These are phyloP conservation scores for Urechis unicinctus DNA, from an alignment of 2,888 invertebrate species.

Conservation along the genomic window DNA sequence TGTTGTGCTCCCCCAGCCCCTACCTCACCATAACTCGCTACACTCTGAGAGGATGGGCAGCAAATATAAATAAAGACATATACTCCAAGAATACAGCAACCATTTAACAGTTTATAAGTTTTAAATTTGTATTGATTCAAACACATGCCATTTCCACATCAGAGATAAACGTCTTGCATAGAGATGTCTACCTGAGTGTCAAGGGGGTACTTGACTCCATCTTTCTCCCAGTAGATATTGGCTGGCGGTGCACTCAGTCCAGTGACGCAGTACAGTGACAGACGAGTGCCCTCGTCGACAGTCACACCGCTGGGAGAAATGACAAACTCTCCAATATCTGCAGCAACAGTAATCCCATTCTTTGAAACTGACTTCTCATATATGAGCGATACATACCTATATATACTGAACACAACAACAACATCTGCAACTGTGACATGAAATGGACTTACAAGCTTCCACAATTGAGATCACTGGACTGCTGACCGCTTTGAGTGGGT, in stretches of 20 bases:
- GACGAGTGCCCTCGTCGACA: constrained; percentile 24
- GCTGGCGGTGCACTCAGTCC: constrained; percentile 26
- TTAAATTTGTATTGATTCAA: no score
- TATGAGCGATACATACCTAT: not conserved
- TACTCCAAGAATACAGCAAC: no score
- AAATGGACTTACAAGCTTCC: constrained; percentile 32
- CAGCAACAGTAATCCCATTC: not conserved
- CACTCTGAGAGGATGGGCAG: no score
- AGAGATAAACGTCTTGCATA: no score
- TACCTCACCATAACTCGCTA: constrained; percentile 19
- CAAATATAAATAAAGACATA: no score
- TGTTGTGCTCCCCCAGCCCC: constrained; percentile 18
- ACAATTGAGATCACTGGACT: constrained; percentile 24
- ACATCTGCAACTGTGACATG: no score
- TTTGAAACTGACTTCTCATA: not conserved
- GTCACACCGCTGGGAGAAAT: constrained; percentile 26
- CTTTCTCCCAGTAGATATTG: constrained; percentile 30
- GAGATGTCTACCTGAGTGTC: no score
- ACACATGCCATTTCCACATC: no score
- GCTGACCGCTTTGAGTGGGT: not conserved
- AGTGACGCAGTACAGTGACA: constrained; percentile 34
- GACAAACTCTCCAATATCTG: constrained; percentile 36
- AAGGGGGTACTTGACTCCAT: constrained; percentile 24
- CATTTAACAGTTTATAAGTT: no score
- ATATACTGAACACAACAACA: no score